Evolutionary conservation across 2,888 invertebrate genomes (phyloP), one percentile per base, ranked within the genome.

Genomic region (Tetragonula carbonaria): DNA sequence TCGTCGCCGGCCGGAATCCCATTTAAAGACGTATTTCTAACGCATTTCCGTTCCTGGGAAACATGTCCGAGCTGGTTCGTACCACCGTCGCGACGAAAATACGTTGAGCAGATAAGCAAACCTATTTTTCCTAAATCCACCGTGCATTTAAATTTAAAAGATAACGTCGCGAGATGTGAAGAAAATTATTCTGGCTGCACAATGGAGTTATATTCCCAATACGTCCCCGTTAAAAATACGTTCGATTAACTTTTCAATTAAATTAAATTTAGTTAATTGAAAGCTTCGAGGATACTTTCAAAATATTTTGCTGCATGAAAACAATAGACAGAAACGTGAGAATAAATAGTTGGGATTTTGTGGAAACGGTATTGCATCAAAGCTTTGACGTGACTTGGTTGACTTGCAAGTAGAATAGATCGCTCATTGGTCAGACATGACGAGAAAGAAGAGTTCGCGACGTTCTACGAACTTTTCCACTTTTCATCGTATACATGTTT

Each of bases 11-110:
- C 62, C 79, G 66, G 82, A 85, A 89, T 89, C 88, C 84, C 88
- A 90, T 90, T 90, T 89, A 75, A 85, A 85, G 88, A 87, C 86
- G 82, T 90, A 90, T 89, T 90, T 90, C 84, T 90, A 90, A 90
- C 83, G 89, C 86, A 88, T 88, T 89, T 78, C 84, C 82, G 75
- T 79, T 79, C 68, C 76, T 67, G 79, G 72, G 68, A 78, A 84
- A 85, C 82, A 83, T 80, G 86, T 87, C 78, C 84, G 70, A 81
- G 74, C 59, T 80, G 74, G 76, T 79, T 82, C 68, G 38, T 53
- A 76, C 45, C 75, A 72, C 11, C 76, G 55, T 14, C 50, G 51
- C 45, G 50, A 28, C 50, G 21, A 33, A 50, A 75, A 72, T 53
- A 55, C 71, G n/a, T 21, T 8, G 23, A 50, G 23, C 16, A 55